phyloP scores from a whole-genome alignment of 2,113 vertebrate genomes.

The Myrmecophaga tridactyla region DNA sequence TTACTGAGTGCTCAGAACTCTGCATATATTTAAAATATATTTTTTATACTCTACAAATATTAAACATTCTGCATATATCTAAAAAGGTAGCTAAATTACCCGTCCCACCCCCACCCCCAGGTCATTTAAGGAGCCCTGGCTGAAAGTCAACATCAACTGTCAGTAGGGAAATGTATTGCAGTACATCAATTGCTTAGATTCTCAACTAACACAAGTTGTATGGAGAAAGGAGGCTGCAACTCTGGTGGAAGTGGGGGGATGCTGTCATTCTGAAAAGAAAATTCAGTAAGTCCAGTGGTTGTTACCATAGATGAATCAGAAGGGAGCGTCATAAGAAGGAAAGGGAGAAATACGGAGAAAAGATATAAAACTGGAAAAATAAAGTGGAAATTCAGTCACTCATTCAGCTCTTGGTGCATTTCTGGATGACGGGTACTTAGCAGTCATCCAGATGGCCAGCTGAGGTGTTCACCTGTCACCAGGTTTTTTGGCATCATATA shows the following conservation, averaged over 20 bases:
- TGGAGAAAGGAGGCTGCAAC: background rate
- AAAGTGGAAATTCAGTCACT: background rate
- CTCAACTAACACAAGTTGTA: background rate
- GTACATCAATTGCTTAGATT: background rate
- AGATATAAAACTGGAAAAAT: background rate
- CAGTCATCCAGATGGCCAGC: background rate
- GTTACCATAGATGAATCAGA: background rate
- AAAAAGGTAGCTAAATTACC: background rate
- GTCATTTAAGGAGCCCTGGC: background rate
- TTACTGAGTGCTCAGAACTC: background rate
- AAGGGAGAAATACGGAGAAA: background rate
- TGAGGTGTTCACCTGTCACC: background rate
- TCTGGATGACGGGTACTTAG: background rate
- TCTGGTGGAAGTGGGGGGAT: background rate
- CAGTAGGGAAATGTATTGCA: background rate
- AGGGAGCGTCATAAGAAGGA: background rate
- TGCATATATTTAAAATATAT: too few species aligned
- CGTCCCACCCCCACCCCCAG: background rate
- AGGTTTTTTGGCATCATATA: background rate
- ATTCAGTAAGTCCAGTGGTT: background rate
- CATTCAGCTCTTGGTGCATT: background rate
- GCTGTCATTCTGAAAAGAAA: background rate
- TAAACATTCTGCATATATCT: too few species aligned
- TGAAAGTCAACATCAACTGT: background rate
- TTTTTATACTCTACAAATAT: too few species aligned